Percentiles rank a stretch among this genome's conserved stretches.
These are phyloP conservation scores for Loripinus fragilis DNA, from an alignment of 2,888 invertebrate species.

Conservation along the genomic window DNA sequence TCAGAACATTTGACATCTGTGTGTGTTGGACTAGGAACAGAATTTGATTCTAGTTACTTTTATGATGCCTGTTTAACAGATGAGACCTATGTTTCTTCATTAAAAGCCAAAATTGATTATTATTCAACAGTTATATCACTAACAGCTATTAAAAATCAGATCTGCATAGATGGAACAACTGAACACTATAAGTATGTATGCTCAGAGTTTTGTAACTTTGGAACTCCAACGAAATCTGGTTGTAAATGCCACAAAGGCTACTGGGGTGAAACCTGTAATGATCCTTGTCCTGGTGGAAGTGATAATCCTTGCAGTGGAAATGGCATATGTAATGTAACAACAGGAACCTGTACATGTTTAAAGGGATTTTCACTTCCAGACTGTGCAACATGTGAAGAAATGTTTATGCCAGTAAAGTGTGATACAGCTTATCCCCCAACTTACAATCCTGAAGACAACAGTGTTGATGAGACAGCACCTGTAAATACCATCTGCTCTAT, in stretches of 20 bases:
- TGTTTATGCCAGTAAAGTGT: constrained; percentile 12
- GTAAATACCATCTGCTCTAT: neutral
- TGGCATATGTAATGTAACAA: constrained; percentile 55
- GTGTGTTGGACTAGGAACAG: constrained; percentile 39
- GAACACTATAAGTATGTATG: constrained; percentile 54
- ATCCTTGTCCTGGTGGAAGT: constrained; percentile 48
- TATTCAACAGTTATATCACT: constrained; percentile 57
- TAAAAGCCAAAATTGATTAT: constrained; percentile 51
- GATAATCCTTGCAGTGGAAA: constrained; percentile 55
- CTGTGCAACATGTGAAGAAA: constrained; percentile 49
- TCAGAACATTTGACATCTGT: constrained; percentile 25
- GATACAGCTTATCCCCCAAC: neutral
- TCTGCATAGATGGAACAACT: constrained; percentile 57
- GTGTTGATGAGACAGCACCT: neutral
- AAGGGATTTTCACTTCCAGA: constrained; percentile 24
- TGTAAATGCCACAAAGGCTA: constrained; percentile 59
- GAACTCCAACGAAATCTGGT: constrained; percentile 33
- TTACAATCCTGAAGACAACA: neutral
- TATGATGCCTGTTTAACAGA: constrained; percentile 40
- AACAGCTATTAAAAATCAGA: constrained; percentile 27
- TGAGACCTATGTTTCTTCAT: constrained; percentile 42
- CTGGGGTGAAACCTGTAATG: constrained; percentile 59
- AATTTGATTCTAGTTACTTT: constrained; percentile 28
- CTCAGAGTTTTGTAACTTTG: constrained; percentile 57
- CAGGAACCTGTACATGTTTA: constrained; percentile 56